phyloP scores from a whole-genome alignment of 2,888 invertebrate genomes.

The Malthinus flaveolus region DNA sequence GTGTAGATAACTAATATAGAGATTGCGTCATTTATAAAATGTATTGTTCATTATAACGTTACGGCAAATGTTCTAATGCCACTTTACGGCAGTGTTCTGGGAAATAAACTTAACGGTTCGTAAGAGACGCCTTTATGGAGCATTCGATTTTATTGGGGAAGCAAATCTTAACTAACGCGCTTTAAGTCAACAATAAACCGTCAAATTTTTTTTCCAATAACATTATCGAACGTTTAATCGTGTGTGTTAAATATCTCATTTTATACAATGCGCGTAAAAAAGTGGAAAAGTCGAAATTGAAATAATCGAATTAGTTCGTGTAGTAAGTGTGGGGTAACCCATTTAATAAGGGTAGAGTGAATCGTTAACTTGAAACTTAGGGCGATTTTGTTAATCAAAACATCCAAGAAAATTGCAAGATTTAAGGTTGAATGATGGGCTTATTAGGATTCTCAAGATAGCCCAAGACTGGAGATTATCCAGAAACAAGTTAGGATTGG shows the following conservation, averaged over 20 bases:
- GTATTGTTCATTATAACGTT: slow-evolving; percentile 27
- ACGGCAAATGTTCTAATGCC: slow-evolving; percentile 24
- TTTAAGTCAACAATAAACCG: slow-evolving; percentile 24
- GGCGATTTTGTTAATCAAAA: too few species aligned
- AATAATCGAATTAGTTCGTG: too few species aligned
- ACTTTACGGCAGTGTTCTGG: slow-evolving; percentile 25
- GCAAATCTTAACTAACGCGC: slow-evolving; percentile 28
- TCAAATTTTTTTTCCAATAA: slow-evolving; percentile 16
- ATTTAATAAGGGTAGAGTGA: too few species aligned
- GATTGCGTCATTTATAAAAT: slow-evolving; percentile 24
- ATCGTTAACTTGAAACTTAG: too few species aligned
- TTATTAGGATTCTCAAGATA: too few species aligned
- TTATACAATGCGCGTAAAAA: slow-evolving; percentile 1
- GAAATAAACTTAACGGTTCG: slow-evolving; percentile 31
- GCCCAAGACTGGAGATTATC: too few species aligned
- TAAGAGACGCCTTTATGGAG: slow-evolving; percentile 29
- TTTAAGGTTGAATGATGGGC: too few species aligned
- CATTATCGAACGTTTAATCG: slow-evolving; percentile 13
- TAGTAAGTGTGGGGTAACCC: too few species aligned
- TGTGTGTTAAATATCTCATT: slow-evolving; percentile 14
- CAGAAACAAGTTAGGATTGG: too few species aligned
- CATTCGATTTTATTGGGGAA: slow-evolving; percentile 29
- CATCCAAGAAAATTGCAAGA: too few species aligned
- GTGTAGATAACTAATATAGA: slow-evolving; percentile 9
- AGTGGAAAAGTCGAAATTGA: neutral